Conservation (phyloP, 2,888 invertebrate genomes). For the Oscheius sp. region DNA sequence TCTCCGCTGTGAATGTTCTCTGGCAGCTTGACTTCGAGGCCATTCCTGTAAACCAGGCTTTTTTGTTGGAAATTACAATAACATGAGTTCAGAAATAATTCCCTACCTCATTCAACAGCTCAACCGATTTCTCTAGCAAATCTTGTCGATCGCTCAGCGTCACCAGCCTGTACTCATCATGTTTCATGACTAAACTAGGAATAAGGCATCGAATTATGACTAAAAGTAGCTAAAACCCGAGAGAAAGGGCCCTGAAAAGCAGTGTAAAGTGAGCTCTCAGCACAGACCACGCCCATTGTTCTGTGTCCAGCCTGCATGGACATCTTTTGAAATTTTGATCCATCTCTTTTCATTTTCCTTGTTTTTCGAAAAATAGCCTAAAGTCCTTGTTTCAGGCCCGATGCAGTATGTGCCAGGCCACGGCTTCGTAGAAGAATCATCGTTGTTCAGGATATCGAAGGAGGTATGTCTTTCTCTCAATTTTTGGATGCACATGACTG, state of each 20-base stretch:
- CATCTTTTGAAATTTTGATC: background rate
- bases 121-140: slow-evolving; percentile 50
- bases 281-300: background rate
- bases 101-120: slow-evolving; percentile 58
- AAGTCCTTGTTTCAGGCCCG: background rate
- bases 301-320: background rate
- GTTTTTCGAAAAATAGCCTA: background rate
- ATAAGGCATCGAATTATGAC: background rate
- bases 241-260: background rate
- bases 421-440: slow-evolving; percentile 24
- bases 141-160: slow-evolving; percentile 50
- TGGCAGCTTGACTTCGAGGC: slow-evolving; percentile 57
- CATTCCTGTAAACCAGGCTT: slow-evolving; percentile 48
- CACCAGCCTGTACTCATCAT: slow-evolving; percentile 36
- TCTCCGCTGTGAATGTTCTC: slow-evolving; percentile 54
- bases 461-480: background rate
- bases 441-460: background rate
- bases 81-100: background rate
- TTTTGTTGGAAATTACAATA: background rate
- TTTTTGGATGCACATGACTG: background rate
- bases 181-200: background rate
- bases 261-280: slow-evolving; percentile 17
- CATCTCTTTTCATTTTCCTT: slow-evolving; percentile 2
- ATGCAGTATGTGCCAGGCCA: slow-evolving; percentile 36
- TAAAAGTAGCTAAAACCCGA: background rate